These are phyloP conservation scores for Lepidotrigona ventralis DNA, from an alignment of 1,140 invertebrate genomes.

Conservation along the genomic window DNA sequence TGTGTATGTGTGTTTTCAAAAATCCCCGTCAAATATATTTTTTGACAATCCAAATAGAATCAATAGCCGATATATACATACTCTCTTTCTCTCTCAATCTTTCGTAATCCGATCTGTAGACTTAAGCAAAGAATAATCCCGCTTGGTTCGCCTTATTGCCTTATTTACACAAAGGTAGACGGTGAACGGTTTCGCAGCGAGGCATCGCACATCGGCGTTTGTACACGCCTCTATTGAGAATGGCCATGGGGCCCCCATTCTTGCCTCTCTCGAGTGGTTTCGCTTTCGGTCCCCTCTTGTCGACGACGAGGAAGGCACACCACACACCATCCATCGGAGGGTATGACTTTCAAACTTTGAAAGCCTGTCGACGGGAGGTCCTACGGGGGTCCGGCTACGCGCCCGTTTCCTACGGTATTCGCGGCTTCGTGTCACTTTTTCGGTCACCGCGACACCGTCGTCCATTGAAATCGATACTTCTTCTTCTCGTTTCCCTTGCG, in stretches of 20 bases:
- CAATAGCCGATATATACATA: too few relatives aligned
- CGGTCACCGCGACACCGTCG: slow-evolving; percentile 50
- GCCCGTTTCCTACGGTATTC: slow-evolving; percentile 55
- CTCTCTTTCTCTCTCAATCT: not conserved
- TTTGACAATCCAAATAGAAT: too few relatives aligned
- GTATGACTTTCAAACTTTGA: slow-evolving; percentile 70
- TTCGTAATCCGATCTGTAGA: slow-evolving; percentile 61
- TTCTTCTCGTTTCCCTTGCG: slow-evolving; percentile 31
- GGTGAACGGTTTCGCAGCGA: slow-evolving; percentile 24
- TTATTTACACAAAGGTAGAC: slow-evolving; percentile 59
- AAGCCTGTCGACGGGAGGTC: slow-evolving; percentile 69
- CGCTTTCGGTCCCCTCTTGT: slow-evolving; percentile 63
- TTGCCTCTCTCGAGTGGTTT: slow-evolving; percentile 63
- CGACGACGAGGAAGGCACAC: slow-evolving; percentile 38
- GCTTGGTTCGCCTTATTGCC: slow-evolving; percentile 60
- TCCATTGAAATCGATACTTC: slow-evolving; percentile 71
- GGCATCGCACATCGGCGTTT: slow-evolving; percentile 42
- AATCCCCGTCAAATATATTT: too few relatives aligned
- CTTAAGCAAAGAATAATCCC: slow-evolving; percentile 56
- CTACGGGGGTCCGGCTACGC: slow-evolving; percentile 48
- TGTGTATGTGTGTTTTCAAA: too few relatives aligned
- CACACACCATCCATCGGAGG: slow-evolving; percentile 41
- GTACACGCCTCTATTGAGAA: slow-evolving; percentile 64
- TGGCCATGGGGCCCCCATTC: slow-evolving; percentile 59
- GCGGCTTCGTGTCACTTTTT: slow-evolving; percentile 61